Evolutionary conservation across 2,113 vertebrate genomes (phyloP), one percentile per base, ranked within the genome.

Genomic region (Menidia beryllina): DNA sequence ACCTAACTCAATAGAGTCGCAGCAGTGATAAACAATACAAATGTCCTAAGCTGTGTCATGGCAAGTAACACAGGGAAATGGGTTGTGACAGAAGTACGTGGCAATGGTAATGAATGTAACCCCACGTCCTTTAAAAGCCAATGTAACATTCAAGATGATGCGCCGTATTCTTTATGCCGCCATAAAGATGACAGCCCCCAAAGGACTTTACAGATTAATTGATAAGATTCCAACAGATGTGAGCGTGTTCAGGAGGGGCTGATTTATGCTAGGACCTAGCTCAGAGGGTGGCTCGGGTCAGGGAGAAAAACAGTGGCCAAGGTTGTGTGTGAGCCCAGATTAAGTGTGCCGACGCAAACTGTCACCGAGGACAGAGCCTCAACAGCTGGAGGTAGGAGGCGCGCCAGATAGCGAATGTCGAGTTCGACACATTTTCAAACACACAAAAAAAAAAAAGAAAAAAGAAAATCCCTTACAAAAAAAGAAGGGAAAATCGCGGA

Each of bases 1-100:
- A 80, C 79, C 84, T 91, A 92, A 92, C 89, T 88, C 91, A 88
- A 92, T 91, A 86, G 84, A 88, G 81, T 69, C 17, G 7, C 80
- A 60, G 81, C 79, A 4, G 83, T 77, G 67, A 82, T 86, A 84
- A 88, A 90, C 88, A 86, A 90, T 85, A 77, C 34, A 72, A 84
- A 81, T 85, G 80, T 89, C 88, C 85, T 78, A 86, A 85, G 78
- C 82, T 81, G 81, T 15, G 67, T 68, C 82, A 88, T 85, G 74
- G 82, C 54, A 88, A 86, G 80, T 77, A 79, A 69, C 0, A 1
- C 62, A 34, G 60, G 81, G 88, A 87, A 90, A 89, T 88, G 79
- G 64, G n/a, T 81, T 80, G 80, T 83, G 85, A 86, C 85, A 84
- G 78, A 81, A 82, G 69, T 83, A 83, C 72, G 70, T 25, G 52